Evolutionary conservation across 2,797 vertebrate species (phyloP), one percentile per base, ranked within the genome.

Genomic region (Rhinichthys osculus): DNA sequence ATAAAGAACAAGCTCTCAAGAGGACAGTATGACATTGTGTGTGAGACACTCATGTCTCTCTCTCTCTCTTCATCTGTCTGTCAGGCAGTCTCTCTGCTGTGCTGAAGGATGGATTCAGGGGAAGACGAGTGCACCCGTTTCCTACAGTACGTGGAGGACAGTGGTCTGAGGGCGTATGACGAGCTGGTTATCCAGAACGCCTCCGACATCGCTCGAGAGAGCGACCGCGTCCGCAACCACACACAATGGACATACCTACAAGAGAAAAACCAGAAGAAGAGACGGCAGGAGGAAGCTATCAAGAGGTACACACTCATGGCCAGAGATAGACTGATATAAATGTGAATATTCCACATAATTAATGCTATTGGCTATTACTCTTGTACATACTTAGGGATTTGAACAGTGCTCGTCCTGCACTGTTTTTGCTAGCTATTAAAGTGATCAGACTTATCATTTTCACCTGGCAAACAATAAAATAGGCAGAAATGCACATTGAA

Each of bases 101-200:
- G 92, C 92, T 94, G 93, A 94, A 96, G 94, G 93, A 98, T 97
- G 97, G 96, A 93, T 77, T 95, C 96, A 85, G 78, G 80, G 7
- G 96, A 96, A 91, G 95, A 97, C 30, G 96, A 98, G 90, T 93
- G 95, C 1, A 95, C 96, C 91, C 94, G 93, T 86, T 99, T 99
- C 91, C 96, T 98, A 90, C 97, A 98, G 87, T 98, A 97, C 7
- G 97, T 99, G 78, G 98, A 99, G 95, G 98, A 99, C 88, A 95
- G 96, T 87, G 97, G 98, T 69, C 96, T 99, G 92, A 96, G 96
- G 81, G 96, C 97, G 44, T 99, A 99, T 0, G 98, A 99, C 10
- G 96, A 96, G 79, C 95, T 99, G 92, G 98, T 99, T 82, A 99
- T 99, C 92, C 98, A 99, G 91, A 99, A 99, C 4, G 98, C 98